Base-by-base conservation (phyloP, 2,113 vertebrate genomes). In the Tapirus terrestris region DNA sequence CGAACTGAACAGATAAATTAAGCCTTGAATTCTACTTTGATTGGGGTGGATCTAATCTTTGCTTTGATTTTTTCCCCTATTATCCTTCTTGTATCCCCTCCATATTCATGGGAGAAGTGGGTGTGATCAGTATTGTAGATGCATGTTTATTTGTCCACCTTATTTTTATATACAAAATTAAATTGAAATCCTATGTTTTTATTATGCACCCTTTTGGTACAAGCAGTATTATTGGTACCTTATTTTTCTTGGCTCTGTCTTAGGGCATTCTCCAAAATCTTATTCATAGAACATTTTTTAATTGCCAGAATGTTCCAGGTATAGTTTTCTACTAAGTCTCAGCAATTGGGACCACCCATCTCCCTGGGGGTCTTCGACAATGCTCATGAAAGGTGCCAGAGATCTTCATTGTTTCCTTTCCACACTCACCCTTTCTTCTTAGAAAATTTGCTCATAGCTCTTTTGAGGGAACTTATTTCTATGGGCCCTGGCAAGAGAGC, bases 161-260 rank as follows among this genome's bases (percentile, higher is more conserved):
- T 86, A 65, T 72, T 91, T 91, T 94, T 68, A 87, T 36, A 36
- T n/a, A 25, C 17, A 88, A 83, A 94, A 56, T 56, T 67, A 83
- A 81, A 45, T 77, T 20, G 8, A 87, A 81, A 75, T 48, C 14
- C 51, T 29, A 7, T 43, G 43, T 51, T 75, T 80, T 82, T 56
- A 60, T 81, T 73, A 67, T 51, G 36, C 9, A 31, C n/a, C 8
- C 21, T 76, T 96, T 75, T 82, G 27, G 31, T 67, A 51, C 6
- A 80, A 53, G 27, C 14, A 39, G 36, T 53, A 53, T 61, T 89
- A 77, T 45, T 73, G 17, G 31, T 53, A 79, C 17, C 18, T 96
- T 73, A 67, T 89, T 76, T 68, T 58, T 76, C 58, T 91, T 76
- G 51, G 17, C 39, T 82, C 68, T 89, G 27, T 65, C 67, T 82